These are phyloP conservation scores for Bubo blakistoni DNA, from an alignment of 2,113 vertebrate genomes.

Conservation along the genomic window DNA sequence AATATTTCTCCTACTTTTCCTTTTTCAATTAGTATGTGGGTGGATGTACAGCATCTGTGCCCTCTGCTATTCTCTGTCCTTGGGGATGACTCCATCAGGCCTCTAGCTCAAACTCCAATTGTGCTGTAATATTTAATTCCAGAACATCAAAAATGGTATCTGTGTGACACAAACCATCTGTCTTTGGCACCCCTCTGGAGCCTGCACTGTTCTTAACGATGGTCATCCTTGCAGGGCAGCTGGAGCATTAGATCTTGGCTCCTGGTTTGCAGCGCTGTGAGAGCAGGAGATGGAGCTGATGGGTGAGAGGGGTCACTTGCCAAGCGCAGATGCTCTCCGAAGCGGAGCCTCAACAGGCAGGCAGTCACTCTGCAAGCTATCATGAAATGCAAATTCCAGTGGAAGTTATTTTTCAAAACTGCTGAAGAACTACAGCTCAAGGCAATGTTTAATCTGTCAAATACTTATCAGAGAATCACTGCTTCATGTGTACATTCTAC, in stretches of 20 bases:
- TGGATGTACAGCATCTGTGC: neutral
- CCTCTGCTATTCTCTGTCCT: neutral
- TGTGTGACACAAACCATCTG: neutral
- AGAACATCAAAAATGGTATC: neutral
- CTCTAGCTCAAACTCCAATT: neutral
- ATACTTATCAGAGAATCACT: neutral
- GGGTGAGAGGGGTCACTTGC: neutral
- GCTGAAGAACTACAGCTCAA: slow-evolving; percentile 20
- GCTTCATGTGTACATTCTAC: neutral
- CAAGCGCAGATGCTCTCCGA: neutral
- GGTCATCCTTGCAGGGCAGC: neutral
- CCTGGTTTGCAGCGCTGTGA: rapidly evolving
- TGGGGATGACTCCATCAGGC: neutral
- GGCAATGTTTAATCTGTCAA: slow-evolving; percentile 28
- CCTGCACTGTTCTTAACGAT: neutral
- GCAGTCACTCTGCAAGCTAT: neutral
- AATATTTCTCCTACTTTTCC: neutral
- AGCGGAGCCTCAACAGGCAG: neutral
- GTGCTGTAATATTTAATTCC: neutral
- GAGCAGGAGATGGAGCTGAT: neutral
- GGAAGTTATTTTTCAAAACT: neutral
- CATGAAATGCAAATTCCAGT: neutral
- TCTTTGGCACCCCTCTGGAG: neutral
- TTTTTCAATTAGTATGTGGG: neutral
- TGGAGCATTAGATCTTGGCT: neutral